These are phyloP conservation scores for Solenopsis fugax DNA, from an alignment of 1,140 invertebrate species.

Conservation along the genomic window DNA sequence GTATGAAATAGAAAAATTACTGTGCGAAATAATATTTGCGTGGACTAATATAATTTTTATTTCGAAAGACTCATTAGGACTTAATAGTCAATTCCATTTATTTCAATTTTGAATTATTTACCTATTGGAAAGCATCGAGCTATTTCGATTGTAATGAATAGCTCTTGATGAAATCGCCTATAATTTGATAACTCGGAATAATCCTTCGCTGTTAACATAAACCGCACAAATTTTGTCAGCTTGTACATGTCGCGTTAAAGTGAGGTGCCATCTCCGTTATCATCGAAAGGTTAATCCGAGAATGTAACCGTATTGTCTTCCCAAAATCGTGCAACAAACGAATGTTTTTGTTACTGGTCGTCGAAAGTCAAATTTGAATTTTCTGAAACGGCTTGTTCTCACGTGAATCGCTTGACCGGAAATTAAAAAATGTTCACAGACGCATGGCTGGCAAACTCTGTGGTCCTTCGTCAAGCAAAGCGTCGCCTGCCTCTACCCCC, in stretches of 20 bases:
- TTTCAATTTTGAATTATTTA: constrained; percentile 13
- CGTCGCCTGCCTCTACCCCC: constrained; percentile 87
- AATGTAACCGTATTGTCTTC: background rate
- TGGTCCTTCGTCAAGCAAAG: constrained; percentile 87
- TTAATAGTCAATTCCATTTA: constrained; percentile 24
- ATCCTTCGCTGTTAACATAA: constrained; percentile 53
- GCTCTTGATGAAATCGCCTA: background rate
- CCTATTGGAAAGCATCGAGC: background rate
- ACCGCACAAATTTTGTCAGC: constrained; percentile 29
- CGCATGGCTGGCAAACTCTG: constrained; percentile 87
- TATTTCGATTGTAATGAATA: constrained; percentile 9
- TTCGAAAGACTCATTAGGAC: background rate
- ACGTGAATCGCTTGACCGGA: constrained; percentile 80
- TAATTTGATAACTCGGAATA: constrained; percentile 52
- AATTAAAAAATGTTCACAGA: constrained; percentile 87
- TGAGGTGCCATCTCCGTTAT: constrained; percentile 7
- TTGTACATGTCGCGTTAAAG: background rate
- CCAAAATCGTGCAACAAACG: background rate
- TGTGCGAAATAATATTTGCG: background rate
- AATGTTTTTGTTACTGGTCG: constrained; percentile 23
- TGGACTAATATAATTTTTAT: constrained; percentile 18
- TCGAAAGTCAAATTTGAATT: constrained; percentile 49
- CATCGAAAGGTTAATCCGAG: constrained; percentile 60
- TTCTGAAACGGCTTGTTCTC: constrained; percentile 61
- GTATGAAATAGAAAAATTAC: background rate